These are phyloP conservation scores for Daphoenositta chrysoptera DNA, from an alignment of 2,113 vertebrate species.

Conservation along the genomic window DNA sequence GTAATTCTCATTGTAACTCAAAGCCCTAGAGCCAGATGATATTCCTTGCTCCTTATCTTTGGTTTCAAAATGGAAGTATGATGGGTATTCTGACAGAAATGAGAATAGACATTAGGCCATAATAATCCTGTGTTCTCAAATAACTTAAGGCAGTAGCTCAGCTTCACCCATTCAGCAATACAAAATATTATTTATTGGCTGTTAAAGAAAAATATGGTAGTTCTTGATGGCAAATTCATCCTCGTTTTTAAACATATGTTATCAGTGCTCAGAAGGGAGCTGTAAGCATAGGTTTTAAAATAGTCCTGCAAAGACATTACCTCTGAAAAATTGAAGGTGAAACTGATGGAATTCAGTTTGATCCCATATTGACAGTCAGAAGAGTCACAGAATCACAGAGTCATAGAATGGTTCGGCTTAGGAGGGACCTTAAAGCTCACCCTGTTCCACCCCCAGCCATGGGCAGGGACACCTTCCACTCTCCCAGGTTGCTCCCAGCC, in stretches of 20 bases:
- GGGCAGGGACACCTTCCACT: background rate
- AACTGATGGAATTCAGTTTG: background rate
- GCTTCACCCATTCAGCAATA: background rate
- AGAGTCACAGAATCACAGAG: background rate
- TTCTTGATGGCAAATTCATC: conserved; percentile 13
- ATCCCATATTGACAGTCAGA: background rate
- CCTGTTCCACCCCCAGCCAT: background rate
- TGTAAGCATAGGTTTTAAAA: conserved; percentile 6
- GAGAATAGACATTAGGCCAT: background rate
- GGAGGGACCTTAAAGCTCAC: background rate
- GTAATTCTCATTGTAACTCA: background rate
- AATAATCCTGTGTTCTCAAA: background rate
- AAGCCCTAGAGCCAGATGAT: background rate
- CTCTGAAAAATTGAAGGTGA: background rate
- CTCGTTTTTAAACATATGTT: conserved; percentile 23
- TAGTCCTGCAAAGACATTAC: background rate
- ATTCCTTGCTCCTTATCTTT: background rate
- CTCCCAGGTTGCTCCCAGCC: background rate
- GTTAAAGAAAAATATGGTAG: conserved; percentile 22
- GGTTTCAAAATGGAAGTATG: background rate
- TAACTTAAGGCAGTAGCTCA: background rate
- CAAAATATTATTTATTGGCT: conserved; percentile 23
- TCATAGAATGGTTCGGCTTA: background rate
- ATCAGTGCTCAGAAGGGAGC: background rate
- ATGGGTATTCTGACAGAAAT: conserved; percentile 8